These are phyloP conservation scores for Alligator sinensis DNA, from an alignment of 2,113 vertebrate genomes.

Conservation along the genomic window DNA sequence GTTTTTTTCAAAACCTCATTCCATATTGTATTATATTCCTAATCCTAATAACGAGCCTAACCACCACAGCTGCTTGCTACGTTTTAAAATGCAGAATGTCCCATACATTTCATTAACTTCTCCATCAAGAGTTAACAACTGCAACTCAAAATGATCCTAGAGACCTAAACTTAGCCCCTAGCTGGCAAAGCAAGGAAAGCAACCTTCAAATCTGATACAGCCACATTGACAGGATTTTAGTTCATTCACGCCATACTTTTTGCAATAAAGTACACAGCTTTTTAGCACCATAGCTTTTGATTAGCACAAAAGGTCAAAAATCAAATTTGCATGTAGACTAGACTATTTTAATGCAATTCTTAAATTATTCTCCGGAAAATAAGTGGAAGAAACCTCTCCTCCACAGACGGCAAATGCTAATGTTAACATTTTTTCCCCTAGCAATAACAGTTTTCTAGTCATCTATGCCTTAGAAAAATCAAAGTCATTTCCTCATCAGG, in stretches of 20 bases:
- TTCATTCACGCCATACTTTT: constrained; percentile 55
- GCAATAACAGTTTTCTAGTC: constrained; percentile 40
- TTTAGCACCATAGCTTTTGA: constrained; percentile 61
- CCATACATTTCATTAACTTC: background rate
- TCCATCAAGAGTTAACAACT: constrained; percentile 42
- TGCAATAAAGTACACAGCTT: constrained; percentile 64
- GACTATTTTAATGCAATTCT: constrained; percentile 74
- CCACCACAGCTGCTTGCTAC: background rate
- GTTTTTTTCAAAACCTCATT: constrained; percentile 32
- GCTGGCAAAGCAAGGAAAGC: background rate
- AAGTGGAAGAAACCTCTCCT: constrained; percentile 57
- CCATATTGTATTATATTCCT: constrained; percentile 2
- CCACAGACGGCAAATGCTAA: constrained; percentile 49
- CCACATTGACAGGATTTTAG: constrained; percentile 53
- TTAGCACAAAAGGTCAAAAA: constrained; percentile 72
- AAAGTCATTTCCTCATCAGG: constrained; percentile 57
- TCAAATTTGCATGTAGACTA: constrained; percentile 66
- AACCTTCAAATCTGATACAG: constrained; percentile 42
- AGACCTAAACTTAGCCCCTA: constrained; percentile 13
- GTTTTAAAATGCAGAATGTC: background rate
- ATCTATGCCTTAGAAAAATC: constrained; percentile 28
- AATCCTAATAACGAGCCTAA: background rate
- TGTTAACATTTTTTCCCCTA: constrained; percentile 46
- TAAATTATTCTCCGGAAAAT: constrained; percentile 64
- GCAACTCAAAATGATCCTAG: constrained; percentile 16